Evolutionary conservation across 1,140 invertebrate species (phyloP), one percentile per base, ranked within the genome.

Genomic region (Heliothis virescens): DNA sequence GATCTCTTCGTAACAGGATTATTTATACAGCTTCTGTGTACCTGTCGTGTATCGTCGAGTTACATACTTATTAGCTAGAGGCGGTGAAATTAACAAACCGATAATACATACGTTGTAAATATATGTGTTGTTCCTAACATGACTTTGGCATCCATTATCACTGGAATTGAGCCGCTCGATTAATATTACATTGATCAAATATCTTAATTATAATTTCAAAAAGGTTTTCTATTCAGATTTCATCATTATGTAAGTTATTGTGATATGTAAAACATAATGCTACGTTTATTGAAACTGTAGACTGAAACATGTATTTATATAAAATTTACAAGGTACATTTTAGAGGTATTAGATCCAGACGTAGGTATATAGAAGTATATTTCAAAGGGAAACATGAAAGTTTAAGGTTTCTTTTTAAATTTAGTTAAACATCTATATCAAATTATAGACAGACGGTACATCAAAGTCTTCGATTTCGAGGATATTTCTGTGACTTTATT

Each of bases 111-210:
- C n/a, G 26, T 50, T 71, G 16, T 76, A 63, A 63, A 29, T 76
- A 16, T 73, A 79, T 50, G 77, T 62, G 41, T 34, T 47, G 57
- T 73, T 73, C 50, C 53, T 69, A 78, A 67, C 65, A 62, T 67
- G 76, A 79, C 80, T 92, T 91, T 93, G 91, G 90, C 91, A 92
- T 92, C 87, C 79, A 83, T 85, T 90, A 92, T 93, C 90, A 92
- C 91, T 89, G 83, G 79, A 79, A 82, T 84, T 89, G 85, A 91
- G 89, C 87, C 86, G 85, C n/a, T 41, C 29, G 13, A 48, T 72
- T 72, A 62, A 69, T 16, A 67, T 55, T 78, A 78, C 62, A 57
- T 78, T 53, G 62, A 78, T 59, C 62, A 59, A 65, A 69, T 77
- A 77, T 52, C 75, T 78, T 69, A 78, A 41, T 78, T 34, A 77